A percentile compares a stretch with the other conserved stretches of the same genome.
phyloP scores from a whole-genome alignment of 2,888 invertebrate genomes.

The Dryocosmus kuriphilus region DNA sequence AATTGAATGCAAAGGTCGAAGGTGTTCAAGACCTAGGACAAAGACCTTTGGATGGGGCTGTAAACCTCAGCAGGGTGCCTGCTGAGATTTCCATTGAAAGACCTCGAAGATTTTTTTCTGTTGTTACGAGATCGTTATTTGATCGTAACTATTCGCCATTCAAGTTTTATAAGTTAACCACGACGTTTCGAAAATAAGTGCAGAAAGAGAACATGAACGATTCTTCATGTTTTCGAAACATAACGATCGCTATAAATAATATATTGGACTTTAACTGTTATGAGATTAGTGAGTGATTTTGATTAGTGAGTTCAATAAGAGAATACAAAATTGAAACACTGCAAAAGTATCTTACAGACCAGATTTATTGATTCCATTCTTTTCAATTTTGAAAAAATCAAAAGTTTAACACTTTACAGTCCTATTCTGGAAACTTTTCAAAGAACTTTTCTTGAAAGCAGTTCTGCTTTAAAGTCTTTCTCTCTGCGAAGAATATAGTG shows the following conservation, averaged over 20 bases:
- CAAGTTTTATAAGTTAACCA: neutral
- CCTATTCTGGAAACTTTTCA: neutral
- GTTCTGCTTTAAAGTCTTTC: neutral
- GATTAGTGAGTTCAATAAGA: neutral
- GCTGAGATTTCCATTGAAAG: slow-evolving; percentile 12
- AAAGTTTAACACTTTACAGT: neutral
- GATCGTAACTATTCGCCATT: neutral
- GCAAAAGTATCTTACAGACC: too few species aligned
- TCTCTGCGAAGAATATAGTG: slow-evolving; percentile 20
- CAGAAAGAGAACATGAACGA: neutral
- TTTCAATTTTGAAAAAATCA: too few species aligned
- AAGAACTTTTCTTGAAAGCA: too few species aligned
- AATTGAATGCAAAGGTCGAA: neutral
- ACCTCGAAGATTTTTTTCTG: neutral
- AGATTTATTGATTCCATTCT: too few species aligned
- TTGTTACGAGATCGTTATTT: slow-evolving; percentile 10
- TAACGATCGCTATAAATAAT: neutral
- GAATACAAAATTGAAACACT: neutral
- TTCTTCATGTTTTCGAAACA: neutral
- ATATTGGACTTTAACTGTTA: neutral
- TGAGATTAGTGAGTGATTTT: neutral
- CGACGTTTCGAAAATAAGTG: neutral
- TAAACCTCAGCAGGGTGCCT: slow-evolving; percentile 3
- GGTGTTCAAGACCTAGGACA: slow-evolving; percentile 30
- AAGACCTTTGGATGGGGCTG: slow-evolving; percentile 32